Base-by-base conservation (phyloP, 30 jellyfish, hydroid and myxozoan genomes). In the Mastigias papua region DNA sequence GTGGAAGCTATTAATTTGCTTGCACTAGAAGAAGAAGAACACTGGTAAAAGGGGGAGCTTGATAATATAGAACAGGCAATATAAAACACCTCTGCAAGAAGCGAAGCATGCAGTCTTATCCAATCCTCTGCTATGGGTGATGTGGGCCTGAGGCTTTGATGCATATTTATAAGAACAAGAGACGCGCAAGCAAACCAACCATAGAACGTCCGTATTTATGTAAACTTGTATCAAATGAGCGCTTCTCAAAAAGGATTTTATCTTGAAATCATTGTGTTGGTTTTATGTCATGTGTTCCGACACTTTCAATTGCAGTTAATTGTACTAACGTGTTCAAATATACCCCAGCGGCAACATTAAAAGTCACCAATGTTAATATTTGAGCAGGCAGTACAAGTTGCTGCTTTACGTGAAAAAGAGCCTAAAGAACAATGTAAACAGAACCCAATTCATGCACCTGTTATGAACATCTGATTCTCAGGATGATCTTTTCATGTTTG, bases 281-380 rank as follows among this genome's bases (percentile, higher is more conserved):
- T 17, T 46, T 51, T 17, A 51, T 10, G 67, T 51, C 25, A 51
- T 10, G 67, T 51, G 67, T 17, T 23, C 48, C 74, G 74, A 63
- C 74, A 63, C 74, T 63, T 63, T 63, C 9, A 63, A 63, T 63
- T 63, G 74, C 74, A 63, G 74, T 27, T 63, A 63, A 63, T 26
- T 63, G 34, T 27, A 63, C 20, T n/a, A 63, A 63, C 19, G 74
- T 63, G 74, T 23, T 63, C 48, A 63, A 26, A 63, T 4, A 63
- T 42, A 63, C n/a, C 37, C 5, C 48, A 11, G 74, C 27, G 23
- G 10, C 74, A 63, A 63, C 35, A 23, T 3, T 27, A 4, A 37
- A n/a, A n/a, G 42, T 27, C 5, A 1, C 74, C 74, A 10, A 63
- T 27, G 42, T 23, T 63, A 63, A 63, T 63, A 63, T 63, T 63